Evolutionary conservation across 1,140 invertebrate species (phyloP).

Genomic region (Solenopsis invicta): DNA sequence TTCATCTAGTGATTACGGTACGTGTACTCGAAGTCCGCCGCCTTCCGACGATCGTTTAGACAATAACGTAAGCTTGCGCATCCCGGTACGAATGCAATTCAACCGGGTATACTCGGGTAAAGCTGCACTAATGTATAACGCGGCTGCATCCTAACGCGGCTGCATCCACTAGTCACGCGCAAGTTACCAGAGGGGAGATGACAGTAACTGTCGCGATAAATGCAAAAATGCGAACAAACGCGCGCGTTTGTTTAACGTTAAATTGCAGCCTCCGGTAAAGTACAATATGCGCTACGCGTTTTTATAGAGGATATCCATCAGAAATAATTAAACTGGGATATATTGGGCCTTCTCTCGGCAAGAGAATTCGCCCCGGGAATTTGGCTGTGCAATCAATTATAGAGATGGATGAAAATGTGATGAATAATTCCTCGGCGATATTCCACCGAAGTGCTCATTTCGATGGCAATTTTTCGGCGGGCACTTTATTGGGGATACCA

Average conservation of each 20-base stretch:
- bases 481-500: background rate
- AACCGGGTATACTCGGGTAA: constrained; percentile 16
- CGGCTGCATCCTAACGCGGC: constrained; percentile 24
- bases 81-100: constrained; percentile 43
- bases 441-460: constrained; percentile 31
- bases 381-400: constrained; percentile 44
- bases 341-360: background rate
- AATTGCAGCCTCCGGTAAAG: background rate
- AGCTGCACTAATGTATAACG: constrained; percentile 39
- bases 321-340: constrained; percentile 45
- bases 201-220: constrained; percentile 27
- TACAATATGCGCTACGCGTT: background rate
- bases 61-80: constrained; percentile 43
- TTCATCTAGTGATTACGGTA: constrained; percentile 18
- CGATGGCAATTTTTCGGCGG: constrained; percentile 7
- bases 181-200: background rate
- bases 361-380: constrained; percentile 33
- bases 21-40: constrained; percentile 23
- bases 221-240: background rate
- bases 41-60: constrained; percentile 35
- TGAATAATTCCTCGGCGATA: constrained; percentile 43
- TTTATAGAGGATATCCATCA: constrained; percentile 22
- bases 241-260: constrained; percentile 21
- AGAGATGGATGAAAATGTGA: constrained; percentile 26
- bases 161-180: constrained; percentile 46